Base-by-base conservation (phyloP, 2,113 vertebrate genomes). In the Girardinichthys multiradiatus region DNA sequence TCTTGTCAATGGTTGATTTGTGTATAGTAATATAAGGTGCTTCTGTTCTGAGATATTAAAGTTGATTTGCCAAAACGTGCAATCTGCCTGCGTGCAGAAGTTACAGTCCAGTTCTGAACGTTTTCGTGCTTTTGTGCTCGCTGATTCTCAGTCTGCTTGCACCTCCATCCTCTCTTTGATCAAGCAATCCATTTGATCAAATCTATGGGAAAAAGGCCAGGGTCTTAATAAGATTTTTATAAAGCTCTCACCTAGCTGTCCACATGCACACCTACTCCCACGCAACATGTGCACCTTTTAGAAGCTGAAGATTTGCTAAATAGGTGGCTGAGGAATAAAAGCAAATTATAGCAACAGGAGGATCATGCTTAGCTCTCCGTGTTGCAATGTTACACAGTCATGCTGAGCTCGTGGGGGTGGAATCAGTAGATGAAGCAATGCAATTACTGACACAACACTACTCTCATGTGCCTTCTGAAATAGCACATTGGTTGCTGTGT, bases 381-480 rank as follows among this genome's bases (percentile, higher is more conserved):
- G 74, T 66, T 74, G 66, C 78, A 65, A 26, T 45, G 48, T 6
- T 74, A 30, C 51, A 69, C 65, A 72, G 77, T 14, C 64, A 31
- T 60, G 33, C 19, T 4, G 60, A 57, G 28, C 26, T 12, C 30
- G 54, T 42, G 81, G 80, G 77, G 79, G 84, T 0, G 70, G 79
- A 85, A 57, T 83, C 72, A 48, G 57, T 69, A 51, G 48, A 65
- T 74, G 33, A 42, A 80, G 68, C 45, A 86, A 77, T 62, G 71
- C 64, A 83, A 77, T 84, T 68, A 85, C 67, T 72, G 67, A 80
- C 74, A 69, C 58, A 75, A 78, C 65, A 69, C 74, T 31, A 67
- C n/a, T 26, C 70, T 81, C 68, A 63, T 77, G 81, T 73, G 31
- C 72, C 58, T 71, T 67, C 58, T 45, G 58, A 70, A 81, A 70